Evolutionary conservation across 2,888 invertebrate genomes (phyloP).

Genomic region (Andrena dorsata): DNA sequence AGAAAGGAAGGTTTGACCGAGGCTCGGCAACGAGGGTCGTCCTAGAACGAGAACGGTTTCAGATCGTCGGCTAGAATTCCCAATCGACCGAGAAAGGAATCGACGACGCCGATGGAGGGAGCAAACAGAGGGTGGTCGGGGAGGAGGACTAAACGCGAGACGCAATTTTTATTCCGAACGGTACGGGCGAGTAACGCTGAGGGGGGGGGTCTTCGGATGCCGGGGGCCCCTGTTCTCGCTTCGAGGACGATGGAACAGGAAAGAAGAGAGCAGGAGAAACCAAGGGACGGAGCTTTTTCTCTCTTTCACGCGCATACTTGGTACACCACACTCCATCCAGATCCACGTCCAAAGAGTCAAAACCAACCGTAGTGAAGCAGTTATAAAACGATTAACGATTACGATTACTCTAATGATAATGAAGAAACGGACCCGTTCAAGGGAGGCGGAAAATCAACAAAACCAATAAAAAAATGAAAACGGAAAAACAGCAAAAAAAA

Average conservation of each 20-base stretch:
- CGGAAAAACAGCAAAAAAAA: constrained; percentile 33
- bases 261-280: constrained; percentile 13
- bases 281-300: constrained; percentile 73
- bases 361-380: constrained; percentile 74
- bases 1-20: constrained; percentile 8
- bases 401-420: constrained; percentile 59
- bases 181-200: not conserved
- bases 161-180: constrained; percentile 2
- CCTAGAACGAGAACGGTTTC: not conserved
- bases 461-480: constrained; percentile 29
- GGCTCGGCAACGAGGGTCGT: constrained; percentile 31
- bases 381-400: constrained; percentile 64
- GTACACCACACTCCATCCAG: constrained; percentile 84
- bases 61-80: not conserved
- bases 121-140: constrained; percentile 3
- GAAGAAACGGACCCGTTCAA: constrained; percentile 33
- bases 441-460: constrained; percentile 28
- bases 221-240: constrained; percentile 30
- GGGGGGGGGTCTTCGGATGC: not conserved
- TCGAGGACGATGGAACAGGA: constrained; percentile 48
- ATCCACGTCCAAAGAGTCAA: constrained; percentile 82
- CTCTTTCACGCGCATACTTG: constrained; percentile 74
- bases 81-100: not conserved
- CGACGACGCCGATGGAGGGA: not conserved
- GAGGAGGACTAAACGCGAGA: constrained; percentile 2